Percentiles rank a stretch among this genome's conserved stretches.
Conservation (phyloP, 2,113 vertebrate genomes). For the Pseudorasbora parva region DNA sequence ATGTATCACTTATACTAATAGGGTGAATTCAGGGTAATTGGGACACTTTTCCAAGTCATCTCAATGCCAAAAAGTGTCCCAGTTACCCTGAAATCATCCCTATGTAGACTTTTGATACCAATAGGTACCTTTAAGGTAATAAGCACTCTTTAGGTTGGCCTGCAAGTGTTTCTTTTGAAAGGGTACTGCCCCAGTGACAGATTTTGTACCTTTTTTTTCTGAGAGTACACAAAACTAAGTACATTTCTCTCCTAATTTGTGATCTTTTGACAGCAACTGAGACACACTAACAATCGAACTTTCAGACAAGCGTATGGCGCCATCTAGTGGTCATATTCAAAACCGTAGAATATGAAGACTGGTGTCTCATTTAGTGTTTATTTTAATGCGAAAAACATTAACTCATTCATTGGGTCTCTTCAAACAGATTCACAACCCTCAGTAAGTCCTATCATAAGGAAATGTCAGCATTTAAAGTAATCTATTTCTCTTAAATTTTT, state of each 20-base stretch:
- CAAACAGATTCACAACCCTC: neutral
- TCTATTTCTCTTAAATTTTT: no score
- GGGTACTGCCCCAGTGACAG: no score
- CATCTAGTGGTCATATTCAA: slow-evolving; percentile 37
- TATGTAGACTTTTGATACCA: no score
- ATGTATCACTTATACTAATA: no score
- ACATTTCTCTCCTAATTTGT: neutral
- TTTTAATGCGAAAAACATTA: neutral
- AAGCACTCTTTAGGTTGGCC: no score
- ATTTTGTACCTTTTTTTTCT: no score
- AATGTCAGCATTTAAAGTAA: neutral
- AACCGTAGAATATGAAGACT: neutral
- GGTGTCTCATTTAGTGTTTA: neutral
- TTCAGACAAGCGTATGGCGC: slow-evolving; percentile 31
- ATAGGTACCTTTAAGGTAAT: no score
- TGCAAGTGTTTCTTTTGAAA: no score
- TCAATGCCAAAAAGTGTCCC: no score
- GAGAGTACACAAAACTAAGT: neutral
- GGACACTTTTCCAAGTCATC: no score
- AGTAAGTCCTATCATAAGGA: neutral
- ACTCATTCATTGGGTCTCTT: neutral
- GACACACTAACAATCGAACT: neutral
- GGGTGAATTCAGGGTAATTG: no score
- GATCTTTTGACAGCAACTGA: neutral
- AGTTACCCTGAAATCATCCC: no score